phyloP scores from a whole-genome alignment of 2,113 vertebrate genomes.

The Turdus rufiventris region DNA sequence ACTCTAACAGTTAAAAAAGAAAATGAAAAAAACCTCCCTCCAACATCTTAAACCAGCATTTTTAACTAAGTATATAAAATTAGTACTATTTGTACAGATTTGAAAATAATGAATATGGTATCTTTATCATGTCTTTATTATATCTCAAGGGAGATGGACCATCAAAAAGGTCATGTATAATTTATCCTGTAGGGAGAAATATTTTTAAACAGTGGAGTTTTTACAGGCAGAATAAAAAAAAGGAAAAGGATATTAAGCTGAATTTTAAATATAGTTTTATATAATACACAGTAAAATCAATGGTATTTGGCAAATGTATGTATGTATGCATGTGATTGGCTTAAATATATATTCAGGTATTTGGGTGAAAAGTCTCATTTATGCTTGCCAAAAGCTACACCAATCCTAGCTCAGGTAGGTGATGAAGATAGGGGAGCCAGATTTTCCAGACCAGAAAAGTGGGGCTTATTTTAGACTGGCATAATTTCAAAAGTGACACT shows the following conservation, averaged over 20 bases:
- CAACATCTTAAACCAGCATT: background rate
- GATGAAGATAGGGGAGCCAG: background rate
- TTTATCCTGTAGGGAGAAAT: background rate
- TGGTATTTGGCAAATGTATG: background rate
- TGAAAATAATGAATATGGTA: background rate
- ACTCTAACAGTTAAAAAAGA: background rate
- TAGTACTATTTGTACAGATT: background rate
- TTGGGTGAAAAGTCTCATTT: conserved; percentile 21
- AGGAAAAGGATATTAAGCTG: background rate
- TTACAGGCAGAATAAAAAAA: background rate
- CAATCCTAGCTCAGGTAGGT: background rate
- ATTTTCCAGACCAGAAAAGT: conserved; percentile 23
- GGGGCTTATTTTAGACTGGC: conserved; percentile 39
- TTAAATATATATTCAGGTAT: background rate
- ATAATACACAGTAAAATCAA: conserved; percentile 8
- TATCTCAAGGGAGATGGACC: background rate
- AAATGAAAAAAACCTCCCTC: rapidly evolving
- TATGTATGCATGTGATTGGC: background rate
- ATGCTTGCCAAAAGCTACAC: conserved; percentile 44
- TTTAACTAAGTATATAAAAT: background rate
- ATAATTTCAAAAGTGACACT: conserved; percentile 42
- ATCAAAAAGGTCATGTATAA: background rate
- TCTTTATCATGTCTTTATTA: background rate
- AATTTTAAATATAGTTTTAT: background rate
- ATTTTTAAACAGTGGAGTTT: background rate